Evolutionary conservation across 2,113 vertebrate genomes (phyloP), one percentile per base, ranked within the genome.

Genomic region (Microcebus ravelobensis): DNA sequence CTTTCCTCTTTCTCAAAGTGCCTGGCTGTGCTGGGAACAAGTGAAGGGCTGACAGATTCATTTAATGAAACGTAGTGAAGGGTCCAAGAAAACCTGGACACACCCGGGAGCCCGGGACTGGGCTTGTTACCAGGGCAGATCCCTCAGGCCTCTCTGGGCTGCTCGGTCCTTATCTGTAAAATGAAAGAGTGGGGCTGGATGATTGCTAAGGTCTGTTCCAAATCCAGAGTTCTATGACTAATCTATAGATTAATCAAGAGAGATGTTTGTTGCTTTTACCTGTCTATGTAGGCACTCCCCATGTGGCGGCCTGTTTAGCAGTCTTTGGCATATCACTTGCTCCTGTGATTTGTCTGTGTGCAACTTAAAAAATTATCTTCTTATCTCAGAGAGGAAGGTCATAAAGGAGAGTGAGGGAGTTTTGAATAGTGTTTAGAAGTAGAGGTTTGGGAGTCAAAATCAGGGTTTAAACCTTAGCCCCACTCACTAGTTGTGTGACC

Each of bases 301-400:
- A 11, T 13, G 29, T 36, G 91, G 36, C 25, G 77, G 7, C 59
- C 42, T 17, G 5, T 11, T 36, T 67, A 52, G 27, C 68, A 88
- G 23, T 82, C 63, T 87, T 97, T 94, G 92, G 57, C 42, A 90
- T 52, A 15, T 73, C 73, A 84, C 5, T 0, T 52, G 36, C 2
- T 70, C 55, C 80, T 94, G 1, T 87, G 74, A 93, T 79, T 77
- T 65, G 7, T 48, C 63, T 96, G 48, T 2, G 13, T 52, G 13
- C 93, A 39, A 39, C 57, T 27, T 55, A 20, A 87, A 42, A 82
- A 20, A 11, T 90, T 89, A 63, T 2, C 61, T 83, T 29, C n/a
- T 15, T 82, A 29, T 93, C 73, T 86, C 70, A 92, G 55, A 70
- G 59, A 42, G 84, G 90, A 98, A 98, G 77, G 85, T 96, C 70